phyloP scores from a whole-genome alignment of 2,113 vertebrate species.

The Camelus dromedarius region DNA sequence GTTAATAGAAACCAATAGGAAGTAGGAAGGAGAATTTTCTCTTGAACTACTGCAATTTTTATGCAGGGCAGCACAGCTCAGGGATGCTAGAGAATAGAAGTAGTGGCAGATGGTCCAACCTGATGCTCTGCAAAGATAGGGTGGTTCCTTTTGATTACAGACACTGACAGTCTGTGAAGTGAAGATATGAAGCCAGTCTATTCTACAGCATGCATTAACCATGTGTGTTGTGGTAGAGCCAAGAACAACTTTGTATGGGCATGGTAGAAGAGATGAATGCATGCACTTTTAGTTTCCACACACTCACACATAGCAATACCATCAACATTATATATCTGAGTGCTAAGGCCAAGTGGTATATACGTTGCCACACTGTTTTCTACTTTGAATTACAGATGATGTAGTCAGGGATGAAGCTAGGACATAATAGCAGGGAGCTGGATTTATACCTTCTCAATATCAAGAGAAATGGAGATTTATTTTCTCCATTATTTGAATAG shows the following conservation, averaged over 20 bases:
- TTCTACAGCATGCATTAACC: conserved; percentile 37
- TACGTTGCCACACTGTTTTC: background rate
- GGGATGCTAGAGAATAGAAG: conserved; percentile 53
- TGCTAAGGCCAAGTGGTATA: conserved; percentile 32
- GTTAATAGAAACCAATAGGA: conserved; percentile 24
- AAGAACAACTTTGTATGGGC: conserved; percentile 63
- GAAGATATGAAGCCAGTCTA: conserved; percentile 63
- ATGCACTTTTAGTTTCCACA: conserved; percentile 48
- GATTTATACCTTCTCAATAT: conserved; percentile 34
- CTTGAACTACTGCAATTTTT: conserved; percentile 53
- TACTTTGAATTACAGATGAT: conserved; percentile 57
- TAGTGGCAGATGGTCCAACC: conserved; percentile 71
- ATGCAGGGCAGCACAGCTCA: conserved; percentile 32
- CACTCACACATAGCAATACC: background rate
- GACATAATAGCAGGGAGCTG: background rate
- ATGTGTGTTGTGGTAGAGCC: conserved; percentile 64
- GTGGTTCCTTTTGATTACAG: conserved; percentile 75
- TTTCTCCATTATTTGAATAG: conserved; percentile 50
- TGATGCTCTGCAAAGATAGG: conserved; percentile 61
- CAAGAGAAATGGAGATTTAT: conserved; percentile 10
- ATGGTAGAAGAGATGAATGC: conserved; percentile 11
- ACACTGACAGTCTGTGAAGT: conserved; percentile 64
- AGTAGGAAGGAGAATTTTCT: conserved; percentile 41
- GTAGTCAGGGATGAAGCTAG: conserved; percentile 40
- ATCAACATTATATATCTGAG: conserved; percentile 50